phyloP scores from a whole-genome alignment of 1,140 invertebrate genomes.

The Mylabris phalerata region DNA sequence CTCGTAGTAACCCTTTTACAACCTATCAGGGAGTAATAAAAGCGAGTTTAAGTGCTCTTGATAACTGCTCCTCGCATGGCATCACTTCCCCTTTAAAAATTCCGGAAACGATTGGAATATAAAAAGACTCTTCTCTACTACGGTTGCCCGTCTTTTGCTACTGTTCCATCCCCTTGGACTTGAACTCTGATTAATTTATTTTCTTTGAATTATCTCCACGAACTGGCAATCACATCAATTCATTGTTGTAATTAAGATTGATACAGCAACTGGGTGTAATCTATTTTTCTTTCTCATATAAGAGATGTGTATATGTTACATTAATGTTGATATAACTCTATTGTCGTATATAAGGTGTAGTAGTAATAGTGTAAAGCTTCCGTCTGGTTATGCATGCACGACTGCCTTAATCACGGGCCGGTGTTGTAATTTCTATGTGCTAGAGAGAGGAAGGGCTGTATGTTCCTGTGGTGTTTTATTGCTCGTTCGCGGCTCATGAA shows the following conservation, averaged over 20 bases:
- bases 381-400: neutral
- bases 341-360: no score
- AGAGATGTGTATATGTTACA: no score
- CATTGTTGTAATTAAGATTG: conserved; percentile 16
- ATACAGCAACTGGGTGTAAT: neutral
- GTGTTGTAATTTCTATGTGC: neutral
- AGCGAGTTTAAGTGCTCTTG: conserved; percentile 36
- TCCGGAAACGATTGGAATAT: conserved; percentile 29
- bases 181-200: conserved; percentile 12
- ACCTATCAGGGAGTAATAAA: conserved; percentile 40
- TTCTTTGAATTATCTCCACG: conserved; percentile 11
- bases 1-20: conserved; percentile 38
- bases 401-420: neutral
- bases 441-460: conserved; percentile 5
- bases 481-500: conserved; percentile 41
- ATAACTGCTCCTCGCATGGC: conserved; percentile 30
- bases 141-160: neutral
- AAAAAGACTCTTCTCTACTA: conserved; percentile 6
- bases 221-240: conserved; percentile 14
- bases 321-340: no score
- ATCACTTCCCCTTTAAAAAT: conserved; percentile 29
- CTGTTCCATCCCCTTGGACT: neutral
- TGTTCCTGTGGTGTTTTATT: conserved; percentile 27
- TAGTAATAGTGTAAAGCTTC: neutral
- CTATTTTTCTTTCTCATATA: no score